Percentiles rank a stretch among this genome's conserved stretches.
These are phyloP conservation scores for Oryzias curvinotus DNA, from an alignment of 2,113 vertebrate genomes.

Conservation along the genomic window DNA sequence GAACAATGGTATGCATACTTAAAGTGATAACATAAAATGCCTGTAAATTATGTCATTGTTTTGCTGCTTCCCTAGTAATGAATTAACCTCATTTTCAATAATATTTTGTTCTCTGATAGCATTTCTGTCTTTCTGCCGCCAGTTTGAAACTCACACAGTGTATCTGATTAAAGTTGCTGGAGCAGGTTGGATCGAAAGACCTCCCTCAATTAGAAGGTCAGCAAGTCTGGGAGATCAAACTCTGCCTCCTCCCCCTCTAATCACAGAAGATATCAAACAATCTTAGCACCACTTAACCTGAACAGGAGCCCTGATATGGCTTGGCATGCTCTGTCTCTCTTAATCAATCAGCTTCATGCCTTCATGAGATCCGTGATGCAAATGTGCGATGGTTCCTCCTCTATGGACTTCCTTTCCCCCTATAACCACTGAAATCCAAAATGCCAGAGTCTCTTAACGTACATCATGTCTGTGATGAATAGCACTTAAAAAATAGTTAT, in stretches of 20 bases:
- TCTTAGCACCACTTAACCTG: constrained; percentile 83
- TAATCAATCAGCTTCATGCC: constrained; percentile 78
- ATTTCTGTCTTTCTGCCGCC: constrained; percentile 45
- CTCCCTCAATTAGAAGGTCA: constrained; percentile 69
- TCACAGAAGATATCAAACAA: constrained; percentile 79
- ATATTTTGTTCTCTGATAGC: constrained; percentile 2
- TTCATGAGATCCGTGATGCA: constrained; percentile 69
- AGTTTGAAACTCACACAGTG: constrained; percentile 45
- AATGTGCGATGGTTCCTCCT: constrained; percentile 60
- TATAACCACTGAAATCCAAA: background rate
- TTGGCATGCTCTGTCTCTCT: constrained; percentile 81
- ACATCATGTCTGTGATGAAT: too few relatives aligned
- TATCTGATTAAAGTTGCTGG: constrained; percentile 76
- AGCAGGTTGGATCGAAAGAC: constrained; percentile 74
- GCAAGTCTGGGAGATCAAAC: constrained; percentile 71
- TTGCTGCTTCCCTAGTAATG: background rate
- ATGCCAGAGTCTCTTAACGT: too few relatives aligned
- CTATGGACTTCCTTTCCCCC: constrained; percentile 6
- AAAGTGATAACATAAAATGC: too few relatives aligned
- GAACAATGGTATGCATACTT: too few relatives aligned
- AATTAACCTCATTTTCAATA: background rate
- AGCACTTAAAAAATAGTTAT: too few relatives aligned
- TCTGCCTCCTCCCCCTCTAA: constrained; percentile 75
- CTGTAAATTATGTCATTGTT: too few relatives aligned
- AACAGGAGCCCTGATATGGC: constrained; percentile 72